Percentiles rank a stretch among this genome's conserved stretches.
Evolutionary conservation across 2,113 vertebrate genomes (phyloP).

Genomic region (Myxocyprinus asiaticus): DNA sequence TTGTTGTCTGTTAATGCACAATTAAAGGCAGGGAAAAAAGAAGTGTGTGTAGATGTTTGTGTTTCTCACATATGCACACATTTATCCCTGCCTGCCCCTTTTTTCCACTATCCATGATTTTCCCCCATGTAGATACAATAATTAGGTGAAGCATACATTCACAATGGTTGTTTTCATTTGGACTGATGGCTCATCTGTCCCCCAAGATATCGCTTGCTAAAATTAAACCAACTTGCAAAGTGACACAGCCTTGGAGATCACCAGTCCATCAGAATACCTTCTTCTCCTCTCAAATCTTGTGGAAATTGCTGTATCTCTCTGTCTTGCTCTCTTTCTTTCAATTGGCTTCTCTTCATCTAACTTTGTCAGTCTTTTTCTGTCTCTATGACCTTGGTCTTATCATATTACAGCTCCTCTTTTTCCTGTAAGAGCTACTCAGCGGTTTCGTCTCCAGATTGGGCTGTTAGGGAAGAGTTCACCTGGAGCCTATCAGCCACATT

Average conservation of each 20-base stretch:
- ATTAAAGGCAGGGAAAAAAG: constrained; percentile 32
- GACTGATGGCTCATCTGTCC: neutral
- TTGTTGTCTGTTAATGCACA: constrained; percentile 50
- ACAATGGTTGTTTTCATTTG: neutral
- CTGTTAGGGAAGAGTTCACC: constrained; percentile 75
- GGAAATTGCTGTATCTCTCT: neutral
- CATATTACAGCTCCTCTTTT: constrained; percentile 39
- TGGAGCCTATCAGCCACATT: constrained; percentile 78
- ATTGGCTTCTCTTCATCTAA: constrained; percentile 5
- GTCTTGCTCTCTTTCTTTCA: neutral
- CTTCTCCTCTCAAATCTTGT: neutral
- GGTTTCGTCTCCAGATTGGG: constrained; percentile 71
- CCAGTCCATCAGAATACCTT: neutral
- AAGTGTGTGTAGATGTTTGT: neutral
- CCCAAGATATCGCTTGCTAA: neutral
- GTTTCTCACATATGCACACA: neutral
- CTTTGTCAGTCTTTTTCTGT: neutral
- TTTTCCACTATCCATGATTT: neutral
- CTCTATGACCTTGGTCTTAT: constrained; percentile 41
- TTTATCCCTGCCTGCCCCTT: neutral
- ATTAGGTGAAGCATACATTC: neutral
- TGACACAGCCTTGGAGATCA: neutral
- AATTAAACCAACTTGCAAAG: neutral
- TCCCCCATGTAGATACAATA: too few relatives aligned
- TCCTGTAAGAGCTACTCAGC: constrained; percentile 40